Conservation (phyloP, 2,797 vertebrate species). For the Arctocebus calabarensis region DNA sequence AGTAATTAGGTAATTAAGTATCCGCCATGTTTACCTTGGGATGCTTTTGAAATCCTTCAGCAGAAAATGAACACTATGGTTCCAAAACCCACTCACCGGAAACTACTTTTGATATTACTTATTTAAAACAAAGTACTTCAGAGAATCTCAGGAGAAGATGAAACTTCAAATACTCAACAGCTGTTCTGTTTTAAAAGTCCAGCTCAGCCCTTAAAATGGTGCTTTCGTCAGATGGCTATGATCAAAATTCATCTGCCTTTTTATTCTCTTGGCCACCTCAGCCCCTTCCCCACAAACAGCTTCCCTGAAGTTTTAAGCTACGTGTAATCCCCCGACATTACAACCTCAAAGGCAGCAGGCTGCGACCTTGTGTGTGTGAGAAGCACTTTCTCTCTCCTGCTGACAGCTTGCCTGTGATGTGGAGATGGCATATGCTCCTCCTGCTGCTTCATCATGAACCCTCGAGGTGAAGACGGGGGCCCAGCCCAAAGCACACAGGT, state of each 20-base stretch:
- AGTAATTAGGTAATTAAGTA: slow-evolving; percentile 23
- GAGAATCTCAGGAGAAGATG: background rate
- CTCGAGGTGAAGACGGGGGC: background rate
- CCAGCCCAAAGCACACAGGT: background rate
- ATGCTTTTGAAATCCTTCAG: slow-evolving; percentile 59
- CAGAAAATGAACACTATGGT: slow-evolving; percentile 43
- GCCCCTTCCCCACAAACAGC: background rate
- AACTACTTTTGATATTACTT: slow-evolving; percentile 54
- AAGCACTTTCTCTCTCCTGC: background rate
- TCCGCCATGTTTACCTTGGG: background rate
- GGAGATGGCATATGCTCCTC: background rate
- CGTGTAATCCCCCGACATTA: background rate
- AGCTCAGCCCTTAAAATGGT: background rate
- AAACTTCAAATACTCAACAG: slow-evolving; percentile 31
- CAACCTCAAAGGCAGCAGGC: background rate
- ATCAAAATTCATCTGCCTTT: slow-evolving; percentile 17
- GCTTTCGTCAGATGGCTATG: background rate
- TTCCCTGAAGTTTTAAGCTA: background rate
- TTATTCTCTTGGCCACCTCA: background rate
- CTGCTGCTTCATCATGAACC: slow-evolving; percentile 35
- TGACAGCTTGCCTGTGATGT: slow-evolving; percentile 36
- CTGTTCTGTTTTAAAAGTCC: slow-evolving; percentile 23
- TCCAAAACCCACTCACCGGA: background rate
- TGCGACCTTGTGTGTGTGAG: background rate
- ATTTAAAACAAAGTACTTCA: slow-evolving; percentile 63